Evolutionary conservation across 2,888 invertebrate genomes (phyloP).

Genomic region (Hirtodrosophila confusa): DNA sequence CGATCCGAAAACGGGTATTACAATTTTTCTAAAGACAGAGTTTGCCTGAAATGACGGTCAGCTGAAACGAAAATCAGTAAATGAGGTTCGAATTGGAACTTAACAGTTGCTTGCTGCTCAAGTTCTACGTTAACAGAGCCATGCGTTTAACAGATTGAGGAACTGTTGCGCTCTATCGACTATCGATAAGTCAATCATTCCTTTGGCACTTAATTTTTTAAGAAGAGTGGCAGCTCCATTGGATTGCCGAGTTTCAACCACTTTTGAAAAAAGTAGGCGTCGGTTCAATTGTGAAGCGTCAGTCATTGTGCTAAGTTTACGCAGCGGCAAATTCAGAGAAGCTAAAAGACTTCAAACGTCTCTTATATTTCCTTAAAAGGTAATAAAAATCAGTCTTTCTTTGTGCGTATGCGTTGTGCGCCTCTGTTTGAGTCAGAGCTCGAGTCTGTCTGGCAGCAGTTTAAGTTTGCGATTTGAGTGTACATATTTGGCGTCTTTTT

Average conservation of each 20-base stretch:
- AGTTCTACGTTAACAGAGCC: too few relatives aligned
- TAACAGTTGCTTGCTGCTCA: too few relatives aligned
- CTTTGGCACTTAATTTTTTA: slow-evolving; percentile 12
- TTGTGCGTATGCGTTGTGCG: slow-evolving; percentile 42
- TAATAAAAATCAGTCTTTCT: slow-evolving; percentile 46
- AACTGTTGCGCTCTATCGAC: slow-evolving; percentile 23
- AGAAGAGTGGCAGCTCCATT: slow-evolving; percentile 32
- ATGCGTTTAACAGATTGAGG: slow-evolving; percentile 1
- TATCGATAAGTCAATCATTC: slow-evolving; percentile 15
- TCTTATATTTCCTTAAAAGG: slow-evolving; percentile 69
- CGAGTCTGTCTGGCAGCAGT: slow-evolving; percentile 12
- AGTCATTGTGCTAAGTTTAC: slow-evolving; percentile 63
- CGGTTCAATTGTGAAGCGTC: slow-evolving; percentile 69
- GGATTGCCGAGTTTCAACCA: slow-evolving; percentile 56
- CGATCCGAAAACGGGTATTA: too few relatives aligned
- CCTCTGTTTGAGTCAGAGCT: slow-evolving; percentile 7
- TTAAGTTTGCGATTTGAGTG: slow-evolving; percentile 38
- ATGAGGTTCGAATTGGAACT: too few relatives aligned
- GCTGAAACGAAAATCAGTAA: too few relatives aligned
- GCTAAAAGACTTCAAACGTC: slow-evolving; percentile 37
- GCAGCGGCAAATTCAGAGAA: slow-evolving; percentile 50
- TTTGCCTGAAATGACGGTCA: too few relatives aligned
- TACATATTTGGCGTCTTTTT: slow-evolving; percentile 40
- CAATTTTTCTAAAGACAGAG: too few relatives aligned
- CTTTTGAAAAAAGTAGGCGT: slow-evolving; percentile 74